A percentile compares a stretch with the other conserved stretches of the same genome.
phyloP scores from a whole-genome alignment of 2,113 vertebrate genomes.

The Pseudolaguvia tuberculata region DNA sequence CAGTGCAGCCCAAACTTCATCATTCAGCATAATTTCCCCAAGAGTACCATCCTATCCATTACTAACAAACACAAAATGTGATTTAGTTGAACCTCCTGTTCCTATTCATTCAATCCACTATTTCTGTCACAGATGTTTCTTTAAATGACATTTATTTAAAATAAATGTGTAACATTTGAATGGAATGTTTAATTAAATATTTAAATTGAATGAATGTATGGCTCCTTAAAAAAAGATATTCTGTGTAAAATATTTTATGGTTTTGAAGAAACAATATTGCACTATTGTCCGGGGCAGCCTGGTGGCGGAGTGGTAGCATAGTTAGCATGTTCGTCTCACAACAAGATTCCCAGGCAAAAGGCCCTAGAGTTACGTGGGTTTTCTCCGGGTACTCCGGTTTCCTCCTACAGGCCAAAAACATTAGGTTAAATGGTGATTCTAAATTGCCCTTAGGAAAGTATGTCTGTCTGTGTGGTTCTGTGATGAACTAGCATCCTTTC shows the following conservation, averaged over 20 bases:
- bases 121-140: constrained; percentile 12
- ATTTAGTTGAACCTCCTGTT: constrained; percentile 33
- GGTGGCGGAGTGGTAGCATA: constrained; percentile 1
- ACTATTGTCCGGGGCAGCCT: neutral
- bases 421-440: no score
- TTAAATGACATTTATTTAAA: no score
- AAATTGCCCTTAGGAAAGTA: no score
- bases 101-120: constrained; percentile 4
- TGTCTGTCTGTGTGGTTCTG: no score
- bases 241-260: neutral
- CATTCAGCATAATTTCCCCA: constrained; percentile 40
- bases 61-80: constrained; percentile 32
- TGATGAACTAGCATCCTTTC: no score
- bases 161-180: no score
- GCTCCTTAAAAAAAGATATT: constrained; percentile 12
- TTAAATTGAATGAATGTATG: constrained; percentile 22
- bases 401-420: no score
- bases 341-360: no score
- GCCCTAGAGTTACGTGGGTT: no score
- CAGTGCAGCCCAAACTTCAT: constrained; percentile 26
- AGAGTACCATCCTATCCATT: constrained; percentile 20
- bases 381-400: no score
- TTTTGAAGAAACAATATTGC: neutral
- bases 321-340: no score
- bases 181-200: no score